Base-by-base conservation (phyloP, 2,888 invertebrate genomes). In the Plagodis dolabraria region DNA sequence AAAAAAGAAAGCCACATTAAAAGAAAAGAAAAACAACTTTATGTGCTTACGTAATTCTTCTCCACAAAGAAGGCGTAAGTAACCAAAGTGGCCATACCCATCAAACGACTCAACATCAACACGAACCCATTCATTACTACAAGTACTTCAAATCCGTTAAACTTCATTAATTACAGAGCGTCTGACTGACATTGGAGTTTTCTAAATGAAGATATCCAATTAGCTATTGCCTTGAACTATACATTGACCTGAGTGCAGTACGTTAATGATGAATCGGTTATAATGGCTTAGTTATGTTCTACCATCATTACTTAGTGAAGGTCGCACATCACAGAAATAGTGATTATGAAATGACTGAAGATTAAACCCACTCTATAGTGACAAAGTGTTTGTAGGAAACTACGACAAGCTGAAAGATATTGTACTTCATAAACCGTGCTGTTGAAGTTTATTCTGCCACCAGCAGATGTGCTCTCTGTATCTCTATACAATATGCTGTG, bases 211-310 rank as follows among this genome's bases (percentile, higher is more conserved):
- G 38, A 63, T 56, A 46, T 63, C 60, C 72, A 77, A 73, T 78
- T 72, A 75, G 57, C 51, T 61, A 51, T 33, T 50, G 50, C 82
- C 76, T 77, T 77, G 75, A 78, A 80, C 82, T 74, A 68, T 79
- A 57, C 57, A 53, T 49, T 59, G 56, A 61, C 62, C 70, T 55
- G 54, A 51, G 53, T 9, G 12, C 12, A 53, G 63, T 65, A 63
- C 47, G 35, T 53, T 53, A 46, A 53, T 57, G 49, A 56, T 53
- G 64, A 61, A 61, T 62, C 53, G 57, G 61, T 53, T 59, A 61
- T 75, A 71, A 73, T 70, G 70, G 74, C 68, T 79, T 70, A 72
- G 70, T 75, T 70, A 69, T 51, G 36, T 51, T 48, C 40, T 33
- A 44, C 50, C 55, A 53, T 48, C 40, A 55, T 60, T 56, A 60